Evolutionary conservation across 30 jellyfish, hydroid and myxozoan species (phyloP), one percentile per base, ranked within the genome.

Genomic region (Rhopilema esculentum): DNA sequence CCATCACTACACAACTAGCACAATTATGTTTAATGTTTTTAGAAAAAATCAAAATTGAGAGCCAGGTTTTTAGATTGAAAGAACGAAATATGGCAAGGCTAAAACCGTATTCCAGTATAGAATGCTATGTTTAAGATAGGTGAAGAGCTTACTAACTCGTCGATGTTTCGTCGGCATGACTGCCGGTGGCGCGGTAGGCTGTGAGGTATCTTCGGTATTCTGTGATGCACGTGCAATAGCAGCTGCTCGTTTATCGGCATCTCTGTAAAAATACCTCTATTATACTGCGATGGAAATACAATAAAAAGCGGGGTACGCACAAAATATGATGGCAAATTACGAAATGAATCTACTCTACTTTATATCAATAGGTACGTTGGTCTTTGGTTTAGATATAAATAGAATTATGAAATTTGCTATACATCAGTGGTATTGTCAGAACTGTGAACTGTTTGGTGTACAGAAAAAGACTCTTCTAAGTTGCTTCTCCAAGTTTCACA

Each of bases 191-290:
- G 69, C 77, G 20, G 50, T 21, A 16, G 72, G 69, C 27, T 64
- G 75, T 30, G 86, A 24, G 53, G 66, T 25, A 9, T 84, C 93
- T 24, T 85, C 94, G 16, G 66, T 28, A 18, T 23, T 63, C 52
- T 74, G 77, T 17, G 94, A 73, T 52, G 88, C 75, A 32, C 94
- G 94, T 26, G 88, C 88, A 25, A 85, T 85, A 17, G 94, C 89
- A 33, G 88, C 88, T 21, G 94, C 88, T 28, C 94, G 31, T 52
- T 85, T 85, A 53, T 85, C 94, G 9, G 94, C 94, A 65, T 85
- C 94, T 52, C 94, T 85, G 68, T 22, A 1, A 8, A 71, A 25
- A 40, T 12, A 40, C 57, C 9, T 40, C 57, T 12, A 40, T 40
- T 40, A 12, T 40, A 40, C 6, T 40, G 57, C 9, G 57, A 40